These are phyloP conservation scores for Venusia cambrica DNA, from an alignment of 2,888 invertebrate species.

Conservation along the genomic window DNA sequence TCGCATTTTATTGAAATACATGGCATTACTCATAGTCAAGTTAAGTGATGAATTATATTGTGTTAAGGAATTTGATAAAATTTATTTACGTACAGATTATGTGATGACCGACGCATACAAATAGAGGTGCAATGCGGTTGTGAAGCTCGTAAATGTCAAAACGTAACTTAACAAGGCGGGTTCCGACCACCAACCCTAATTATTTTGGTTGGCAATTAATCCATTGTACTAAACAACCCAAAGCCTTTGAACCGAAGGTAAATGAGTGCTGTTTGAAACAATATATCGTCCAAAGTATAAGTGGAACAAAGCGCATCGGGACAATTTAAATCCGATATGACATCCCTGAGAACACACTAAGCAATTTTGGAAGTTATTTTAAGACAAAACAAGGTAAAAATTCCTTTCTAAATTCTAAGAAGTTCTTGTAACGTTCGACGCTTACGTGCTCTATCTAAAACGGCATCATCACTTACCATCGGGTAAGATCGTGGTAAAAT, in stretches of 20 bases:
- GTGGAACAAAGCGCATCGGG: slow-evolving; percentile 12
- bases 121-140: no score
- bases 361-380: slow-evolving; percentile 1
- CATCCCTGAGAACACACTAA: slow-evolving; percentile 2
- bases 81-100: no score
- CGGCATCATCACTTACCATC: slow-evolving; percentile 12
- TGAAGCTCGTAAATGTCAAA: slow-evolving; percentile 44
- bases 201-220: slow-evolving; percentile 49
- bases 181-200: slow-evolving; percentile 43
- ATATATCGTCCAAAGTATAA: slow-evolving; percentile 22
- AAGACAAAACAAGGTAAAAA: background rate
- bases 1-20: no score
- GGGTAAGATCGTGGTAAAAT: slow-evolving; percentile 10
- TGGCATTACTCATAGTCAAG: no score
- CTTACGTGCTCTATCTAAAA: slow-evolving; percentile 16
- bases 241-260: slow-evolving; percentile 38
- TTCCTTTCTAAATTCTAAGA: slow-evolving; percentile 4
- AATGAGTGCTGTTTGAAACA: slow-evolving; percentile 31
- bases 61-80: no score
- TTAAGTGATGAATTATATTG: no score
- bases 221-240: slow-evolving; percentile 45
- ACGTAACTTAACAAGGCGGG: slow-evolving; percentile 44
- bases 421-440: slow-evolving; percentile 3
- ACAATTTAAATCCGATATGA: slow-evolving; percentile 9
- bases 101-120: no score